Percentiles rank a stretch among this genome's conserved stretches.
Evolutionary conservation across 1,140 invertebrate genomes (phyloP).

Genomic region (Conus betulinus): DNA sequence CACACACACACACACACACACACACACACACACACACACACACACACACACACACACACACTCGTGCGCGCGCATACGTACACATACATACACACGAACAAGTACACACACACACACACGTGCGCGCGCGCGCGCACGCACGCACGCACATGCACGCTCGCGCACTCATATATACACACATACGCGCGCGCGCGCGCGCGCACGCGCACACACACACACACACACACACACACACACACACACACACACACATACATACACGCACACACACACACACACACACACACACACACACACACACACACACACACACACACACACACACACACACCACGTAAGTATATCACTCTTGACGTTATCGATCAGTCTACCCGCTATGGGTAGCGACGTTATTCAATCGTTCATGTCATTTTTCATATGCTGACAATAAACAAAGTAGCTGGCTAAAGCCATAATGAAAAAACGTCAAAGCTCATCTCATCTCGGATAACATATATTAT

Average conservation of each 20-base stretch:
- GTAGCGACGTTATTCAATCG: not conserved
- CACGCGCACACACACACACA: constrained; percentile 19
- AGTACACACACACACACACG: not conserved
- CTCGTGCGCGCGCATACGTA: not conserved
- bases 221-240: constrained; percentile 3
- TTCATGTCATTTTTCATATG: not conserved
- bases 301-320: not conserved
- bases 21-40: constrained; percentile 11
- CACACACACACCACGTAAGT: no score
- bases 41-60: not conserved
- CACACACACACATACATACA: not conserved
- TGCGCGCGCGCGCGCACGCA: not conserved
- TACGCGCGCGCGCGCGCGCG: not conserved
- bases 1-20: not conserved
- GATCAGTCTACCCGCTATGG: not conserved
- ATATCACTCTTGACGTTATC: no score
- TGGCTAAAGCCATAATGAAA: not conserved
- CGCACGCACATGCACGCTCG: not conserved
- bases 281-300: not conserved
- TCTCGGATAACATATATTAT: not conserved
- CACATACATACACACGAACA: not conserved
- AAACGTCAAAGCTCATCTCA: not conserved
- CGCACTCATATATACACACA: not conserved
- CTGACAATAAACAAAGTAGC: not conserved
- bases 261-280: not conserved